These are phyloP conservation scores for Autographa gamma DNA, from an alignment of 2,888 invertebrate species.

Conservation along the genomic window DNA sequence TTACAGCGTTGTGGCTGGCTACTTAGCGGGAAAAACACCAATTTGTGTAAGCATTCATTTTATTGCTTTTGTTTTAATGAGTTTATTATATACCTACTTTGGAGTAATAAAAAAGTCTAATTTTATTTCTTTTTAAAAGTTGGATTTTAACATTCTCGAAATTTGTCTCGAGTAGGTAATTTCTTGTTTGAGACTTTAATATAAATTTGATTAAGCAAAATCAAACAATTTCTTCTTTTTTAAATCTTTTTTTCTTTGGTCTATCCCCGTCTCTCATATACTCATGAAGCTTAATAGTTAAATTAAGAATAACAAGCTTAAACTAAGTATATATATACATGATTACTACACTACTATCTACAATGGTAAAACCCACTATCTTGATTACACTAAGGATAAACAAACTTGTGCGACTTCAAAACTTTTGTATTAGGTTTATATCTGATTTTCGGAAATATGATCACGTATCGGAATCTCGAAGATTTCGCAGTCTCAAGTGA, in stretches of 20 bases:
- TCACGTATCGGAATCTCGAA: constrained; percentile 1
- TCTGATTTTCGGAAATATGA: constrained; percentile 7
- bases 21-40: neutral
- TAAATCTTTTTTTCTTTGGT: too few relatives aligned
- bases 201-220: neutral
- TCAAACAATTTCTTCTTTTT: neutral
- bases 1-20: constrained; percentile 8
- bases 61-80: constrained; percentile 7
- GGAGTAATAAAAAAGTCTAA: neutral
- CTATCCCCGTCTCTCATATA: too few relatives aligned
- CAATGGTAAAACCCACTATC: neutral
- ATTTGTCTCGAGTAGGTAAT: neutral
- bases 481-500: neutral
- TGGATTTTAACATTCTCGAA: neutral
- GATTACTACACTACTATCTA: too few relatives aligned
- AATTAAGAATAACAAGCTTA: too few relatives aligned
- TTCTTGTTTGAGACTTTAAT: neutral
- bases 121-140: constrained; percentile 1
- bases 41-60: constrained; percentile 5
- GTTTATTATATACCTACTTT: neutral
- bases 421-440: constrained; percentile 8
- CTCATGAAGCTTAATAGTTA: too few relatives aligned
- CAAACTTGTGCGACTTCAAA: constrained; percentile 5
- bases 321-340: too few relatives aligned
- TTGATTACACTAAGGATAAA: constrained; percentile 5